Conservation (phyloP, 2,888 invertebrate species). For the Aporophyla lueneburgensis region DNA sequence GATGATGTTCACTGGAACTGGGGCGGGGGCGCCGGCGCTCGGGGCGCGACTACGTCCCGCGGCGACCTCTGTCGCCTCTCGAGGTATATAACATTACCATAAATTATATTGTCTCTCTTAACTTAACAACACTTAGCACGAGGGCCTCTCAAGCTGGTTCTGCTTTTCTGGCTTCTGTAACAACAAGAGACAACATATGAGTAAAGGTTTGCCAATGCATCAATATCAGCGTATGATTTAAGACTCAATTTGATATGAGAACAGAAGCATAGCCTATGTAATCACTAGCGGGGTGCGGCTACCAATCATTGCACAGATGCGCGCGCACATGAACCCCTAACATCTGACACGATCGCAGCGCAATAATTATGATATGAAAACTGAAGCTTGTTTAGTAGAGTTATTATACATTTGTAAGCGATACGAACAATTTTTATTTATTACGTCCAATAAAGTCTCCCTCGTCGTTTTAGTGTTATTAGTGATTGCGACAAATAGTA, state of each 20-base stretch:
- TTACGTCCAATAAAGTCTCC: conserved; percentile 69
- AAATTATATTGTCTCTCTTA: conserved; percentile 84
- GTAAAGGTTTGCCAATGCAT: conserved; percentile 58
- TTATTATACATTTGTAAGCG: conserved; percentile 45
- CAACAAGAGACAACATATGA: conserved; percentile 81
- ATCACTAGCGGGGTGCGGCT: conserved; percentile 71
- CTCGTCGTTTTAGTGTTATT: conserved; percentile 76
- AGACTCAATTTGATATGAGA: conserved; percentile 68
- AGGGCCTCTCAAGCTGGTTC: conserved; percentile 91
- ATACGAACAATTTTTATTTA: conserved; percentile 66
- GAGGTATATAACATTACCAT: conserved; percentile 87
- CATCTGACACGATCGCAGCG: conserved; percentile 63
- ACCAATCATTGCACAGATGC: conserved; percentile 85
- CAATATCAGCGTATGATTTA: conserved; percentile 44
- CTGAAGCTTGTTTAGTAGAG: conserved; percentile 61
- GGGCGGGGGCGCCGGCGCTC: conserved; percentile 63
- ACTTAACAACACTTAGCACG: conserved; percentile 83
- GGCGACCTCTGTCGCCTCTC: conserved; percentile 69
- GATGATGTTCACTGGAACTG: conserved; percentile 88
- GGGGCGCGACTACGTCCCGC: conserved; percentile 68
- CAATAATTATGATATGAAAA: conserved; percentile 66
- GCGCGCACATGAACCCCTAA: conserved; percentile 81
- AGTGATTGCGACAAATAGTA: conserved; percentile 86
- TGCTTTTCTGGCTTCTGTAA: conserved; percentile 93
- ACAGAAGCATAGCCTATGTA: conserved; percentile 77